phyloP scores from a whole-genome alignment of 1,140 invertebrate genomes.

The Cydia splendana region DNA sequence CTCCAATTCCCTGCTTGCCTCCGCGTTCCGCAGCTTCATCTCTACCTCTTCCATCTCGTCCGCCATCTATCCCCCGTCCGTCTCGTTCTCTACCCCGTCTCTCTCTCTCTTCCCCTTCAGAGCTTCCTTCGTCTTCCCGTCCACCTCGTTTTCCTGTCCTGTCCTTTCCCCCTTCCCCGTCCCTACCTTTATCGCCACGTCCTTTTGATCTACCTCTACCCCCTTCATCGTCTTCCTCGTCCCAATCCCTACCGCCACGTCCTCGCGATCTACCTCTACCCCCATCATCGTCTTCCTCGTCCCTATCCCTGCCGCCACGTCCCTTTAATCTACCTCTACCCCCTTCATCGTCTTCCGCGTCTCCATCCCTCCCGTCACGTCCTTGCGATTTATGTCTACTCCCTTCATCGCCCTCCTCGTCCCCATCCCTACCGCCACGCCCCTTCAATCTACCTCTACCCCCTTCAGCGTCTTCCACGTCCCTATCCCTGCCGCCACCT shows the following conservation, averaged over 20 bases:
- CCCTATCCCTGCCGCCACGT: too few species aligned
- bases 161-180: neutral
- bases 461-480: neutral
- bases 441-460: neutral
- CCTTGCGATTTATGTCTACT: too few species aligned
- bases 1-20: neutral
- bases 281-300: too few species aligned
- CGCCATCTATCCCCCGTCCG: conserved; percentile 2
- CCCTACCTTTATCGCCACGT: neutral
- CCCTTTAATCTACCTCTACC: too few species aligned
- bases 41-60: neutral
- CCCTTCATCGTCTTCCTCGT: neutral
- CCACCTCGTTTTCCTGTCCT: neutral
- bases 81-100: neutral
- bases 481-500: neutral
- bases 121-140: neutral
- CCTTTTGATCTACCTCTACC: neutral
- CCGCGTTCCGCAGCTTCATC: neutral
- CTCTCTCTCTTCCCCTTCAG: neutral
- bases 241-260: neutral
- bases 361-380: too few species aligned
- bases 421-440: neutral
- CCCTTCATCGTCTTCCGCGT: too few species aligned
- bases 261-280: too few species aligned
- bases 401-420: neutral